Evolutionary conservation across 2,113 vertebrate species (phyloP).

Genomic region (Irena cyanogastra): DNA sequence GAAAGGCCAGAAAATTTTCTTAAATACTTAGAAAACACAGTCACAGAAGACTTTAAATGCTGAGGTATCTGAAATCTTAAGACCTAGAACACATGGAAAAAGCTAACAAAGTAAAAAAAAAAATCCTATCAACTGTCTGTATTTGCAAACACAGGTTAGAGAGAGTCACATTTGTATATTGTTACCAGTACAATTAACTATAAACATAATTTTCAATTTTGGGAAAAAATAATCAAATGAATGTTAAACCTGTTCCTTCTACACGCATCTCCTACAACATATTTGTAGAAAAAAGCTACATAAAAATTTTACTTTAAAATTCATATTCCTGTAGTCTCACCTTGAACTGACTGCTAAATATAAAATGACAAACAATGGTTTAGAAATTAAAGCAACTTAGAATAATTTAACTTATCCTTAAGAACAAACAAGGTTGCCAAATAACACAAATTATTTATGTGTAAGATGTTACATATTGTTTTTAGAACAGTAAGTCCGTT

Average conservation of each 20-base stretch:
- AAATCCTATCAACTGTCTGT: not conserved
- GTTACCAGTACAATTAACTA: not conserved
- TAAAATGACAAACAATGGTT: not conserved
- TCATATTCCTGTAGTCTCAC: not conserved
- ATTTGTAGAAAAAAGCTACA: not conserved
- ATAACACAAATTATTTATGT: not conserved
- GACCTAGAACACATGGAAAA: not conserved
- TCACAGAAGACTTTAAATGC: not conserved
- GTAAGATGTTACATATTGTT: not conserved
- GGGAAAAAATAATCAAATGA: fast-evolving
- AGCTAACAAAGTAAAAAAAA: not conserved
- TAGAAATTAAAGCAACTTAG: not conserved
- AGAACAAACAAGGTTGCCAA: not conserved
- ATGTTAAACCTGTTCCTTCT: not conserved
- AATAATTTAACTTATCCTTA: not conserved
- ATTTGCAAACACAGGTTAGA: not conserved
- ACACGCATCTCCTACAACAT: not conserved
- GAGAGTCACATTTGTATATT: not conserved
- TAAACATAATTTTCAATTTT: not conserved
- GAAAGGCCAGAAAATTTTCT: not conserved
- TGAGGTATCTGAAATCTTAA: not conserved
- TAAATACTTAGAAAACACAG: not conserved
- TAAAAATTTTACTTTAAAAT: not conserved
- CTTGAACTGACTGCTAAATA: not conserved
- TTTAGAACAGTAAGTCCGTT: not conserved